These are phyloP conservation scores for Trilocha varians DNA, from an alignment of 2,888 invertebrate species.

Conservation along the genomic window DNA sequence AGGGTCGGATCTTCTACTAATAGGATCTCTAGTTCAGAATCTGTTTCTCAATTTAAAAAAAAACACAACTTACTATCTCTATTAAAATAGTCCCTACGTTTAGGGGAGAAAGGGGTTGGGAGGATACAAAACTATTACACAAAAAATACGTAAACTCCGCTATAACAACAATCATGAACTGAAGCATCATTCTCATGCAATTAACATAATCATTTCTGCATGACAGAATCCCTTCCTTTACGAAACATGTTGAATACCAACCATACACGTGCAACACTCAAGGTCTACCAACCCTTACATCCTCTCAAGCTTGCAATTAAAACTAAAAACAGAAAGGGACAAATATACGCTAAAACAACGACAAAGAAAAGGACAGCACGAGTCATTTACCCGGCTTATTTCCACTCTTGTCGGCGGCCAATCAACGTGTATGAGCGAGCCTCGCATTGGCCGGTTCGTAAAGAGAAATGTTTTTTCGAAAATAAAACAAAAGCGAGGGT, in stretches of 20 bases:
- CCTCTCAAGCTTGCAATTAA: constrained; percentile 70
- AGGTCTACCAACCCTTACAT: constrained; percentile 67
- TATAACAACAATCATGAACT: too few relatives aligned
- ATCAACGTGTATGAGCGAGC: constrained; percentile 65
- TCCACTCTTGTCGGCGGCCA: constrained; percentile 71
- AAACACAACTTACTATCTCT: too few relatives aligned
- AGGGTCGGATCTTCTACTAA: too few relatives aligned
- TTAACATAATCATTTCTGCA: not conserved
- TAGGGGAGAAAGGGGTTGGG: too few relatives aligned
- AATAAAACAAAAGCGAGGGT: constrained; percentile 66
- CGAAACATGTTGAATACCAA: constrained; percentile 60
- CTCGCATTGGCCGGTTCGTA: constrained; percentile 69
- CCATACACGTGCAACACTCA: constrained; percentile 67
- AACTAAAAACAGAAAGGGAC: constrained; percentile 62
- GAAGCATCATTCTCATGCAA: constrained; percentile 14
- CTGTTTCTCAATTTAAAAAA: too few relatives aligned
- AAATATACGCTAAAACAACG: constrained; percentile 27
- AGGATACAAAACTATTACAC: too few relatives aligned
- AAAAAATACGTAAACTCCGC: too few relatives aligned
- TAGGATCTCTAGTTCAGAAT: too few relatives aligned
- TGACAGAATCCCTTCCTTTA: constrained; percentile 37
- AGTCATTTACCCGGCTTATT: constrained; percentile 70
- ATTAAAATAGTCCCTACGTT: too few relatives aligned
- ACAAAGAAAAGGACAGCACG: constrained; percentile 48
- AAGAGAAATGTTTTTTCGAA: constrained; percentile 62